Base-by-base conservation (phyloP, 2,888 invertebrate genomes). In the Ecliptopera silaceata region DNA sequence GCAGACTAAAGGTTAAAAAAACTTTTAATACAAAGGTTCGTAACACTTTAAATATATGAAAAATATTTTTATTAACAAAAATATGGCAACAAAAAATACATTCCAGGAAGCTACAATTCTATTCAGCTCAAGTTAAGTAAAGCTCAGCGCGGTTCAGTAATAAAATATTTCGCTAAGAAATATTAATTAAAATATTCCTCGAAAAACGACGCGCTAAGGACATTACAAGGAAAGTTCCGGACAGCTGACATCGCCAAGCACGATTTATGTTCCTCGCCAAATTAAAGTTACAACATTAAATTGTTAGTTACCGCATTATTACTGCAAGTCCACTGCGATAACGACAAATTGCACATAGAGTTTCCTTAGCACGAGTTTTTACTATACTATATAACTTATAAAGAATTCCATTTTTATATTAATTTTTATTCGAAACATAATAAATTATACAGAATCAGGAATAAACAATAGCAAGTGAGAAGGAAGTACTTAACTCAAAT, bases 171-270 rank as follows among this genome's bases (percentile, higher is more conserved):
- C 69, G 76, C 79, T 84, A 82, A 84, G 84, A 83, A 84, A 84
- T 86, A 88, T 86, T 87, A 89, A 89, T 90, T 89, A 85, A 89
- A 88, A 84, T 79, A 82, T 84, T 85, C 79, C 69, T 66, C 82
- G 82, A 82, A 84, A 87, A 88, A 87, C 84, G 87, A 80, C 81
- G 75, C 77, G 72, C 77, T 80, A 80, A 84, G 82, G 86, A 88
- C 87, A 88, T 90, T 89, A 88, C 84, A 82, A 84, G 84, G 86
- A 84, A 86, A 86, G 82, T 89, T 88, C 80, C 71, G 84, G 88
- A 88, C 89, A 87, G 85, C 85, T 89, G 90, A 89, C 90, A 88
- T 87, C 86, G 77, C 79, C 80, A 83, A 88, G 87, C 85, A 85
- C 79, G 78, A 89, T 89, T 91, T 88, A 90, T 86, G 84, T 80